A percentile compares a stretch with the other conserved stretches of the same genome.
These are phyloP conservation scores for Lasioglossum villosulum DNA, from an alignment of 2,888 invertebrate species.

Conservation along the genomic window DNA sequence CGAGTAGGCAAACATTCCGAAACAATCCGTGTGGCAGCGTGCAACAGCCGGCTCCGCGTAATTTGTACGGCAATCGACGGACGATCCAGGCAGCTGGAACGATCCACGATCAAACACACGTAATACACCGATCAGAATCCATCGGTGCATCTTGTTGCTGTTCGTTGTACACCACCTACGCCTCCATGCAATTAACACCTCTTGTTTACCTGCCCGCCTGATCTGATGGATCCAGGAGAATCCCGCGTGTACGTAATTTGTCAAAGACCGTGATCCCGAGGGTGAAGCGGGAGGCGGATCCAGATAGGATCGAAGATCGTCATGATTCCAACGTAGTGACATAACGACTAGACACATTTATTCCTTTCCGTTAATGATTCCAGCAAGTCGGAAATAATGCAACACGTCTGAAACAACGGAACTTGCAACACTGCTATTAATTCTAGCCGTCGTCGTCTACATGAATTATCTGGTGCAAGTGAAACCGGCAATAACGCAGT, in stretches of 20 bases:
- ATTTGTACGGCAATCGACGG: slow-evolving; percentile 33
- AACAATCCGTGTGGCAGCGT: background rate
- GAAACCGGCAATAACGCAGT: background rate
- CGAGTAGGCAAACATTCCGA: background rate
- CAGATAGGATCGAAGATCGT: background rate
- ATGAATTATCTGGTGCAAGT: background rate
- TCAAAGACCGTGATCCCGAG: background rate
- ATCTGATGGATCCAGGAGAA: background rate
- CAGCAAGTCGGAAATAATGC: too few relatives aligned
- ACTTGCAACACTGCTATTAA: too few relatives aligned
- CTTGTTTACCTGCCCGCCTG: background rate
- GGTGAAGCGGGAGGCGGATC: background rate
- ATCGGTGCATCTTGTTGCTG: slow-evolving; percentile 9
- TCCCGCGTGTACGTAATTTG: background rate
- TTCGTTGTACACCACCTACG: background rate
- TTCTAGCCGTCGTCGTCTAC: too few relatives aligned
- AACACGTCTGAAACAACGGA: too few relatives aligned
- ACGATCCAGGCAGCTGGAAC: slow-evolving; percentile 16
- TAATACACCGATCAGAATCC: slow-evolving; percentile 19
- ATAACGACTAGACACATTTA: too few relatives aligned
- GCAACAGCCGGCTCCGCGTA: slow-evolving; percentile 27
- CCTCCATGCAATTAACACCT: slow-evolving; percentile 10
- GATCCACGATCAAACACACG: slow-evolving; percentile 47
- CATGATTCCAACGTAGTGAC: background rate
- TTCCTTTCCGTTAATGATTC: too few relatives aligned